Base-by-base conservation (phyloP, 2,888 invertebrate genomes). In the Eupeodes latifasciatus region DNA sequence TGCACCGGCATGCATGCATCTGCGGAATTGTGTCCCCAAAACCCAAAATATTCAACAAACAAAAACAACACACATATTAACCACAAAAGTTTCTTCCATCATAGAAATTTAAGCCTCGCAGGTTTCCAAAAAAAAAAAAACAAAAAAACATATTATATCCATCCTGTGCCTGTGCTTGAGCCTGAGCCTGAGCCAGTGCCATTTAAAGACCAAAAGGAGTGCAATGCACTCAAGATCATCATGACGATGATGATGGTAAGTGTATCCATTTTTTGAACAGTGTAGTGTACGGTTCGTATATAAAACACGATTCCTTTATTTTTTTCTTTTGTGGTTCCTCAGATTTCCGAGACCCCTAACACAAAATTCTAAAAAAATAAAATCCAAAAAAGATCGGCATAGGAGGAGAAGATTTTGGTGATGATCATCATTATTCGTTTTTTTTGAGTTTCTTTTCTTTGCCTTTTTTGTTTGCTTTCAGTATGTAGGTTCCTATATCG, bases 61-160 rank as follows among this genome's bases (percentile, higher is more conserved):
- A 61, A 49, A 61, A 71, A 71, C 12, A 57, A 64, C 44, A 51
- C 57, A 61, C 16, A 36, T 5, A 11, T 64, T 34, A 53, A 49
- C 44, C 71, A 71, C 62, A 84, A 83, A 78, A 79, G 16, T 75
- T 53, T 51, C 61, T 74, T 77, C 72, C 80, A 62, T 83, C 87
- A 87, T 87, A 83, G 87, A 87, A 87, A 87, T 62, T 83, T 87
- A 87, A 87, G 84, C 83, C 87, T 74, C 67, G n/a, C 72, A 69
- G 36, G 27, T 59, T 47, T 47, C 47, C 19, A 19, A 59, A 79
- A 62, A 74, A 79, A 14, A 83, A 81, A 40, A 0, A 19, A 59
- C 74, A 62, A 74, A 79, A 14, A 83, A 81, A 40, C 75, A 81
- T 61, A 49, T 66, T 66, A 49, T 59, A 81, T 61, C 66, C 74